Base-by-base conservation (phyloP, 2,888 invertebrate species). In the Cosmia trapezina region DNA sequence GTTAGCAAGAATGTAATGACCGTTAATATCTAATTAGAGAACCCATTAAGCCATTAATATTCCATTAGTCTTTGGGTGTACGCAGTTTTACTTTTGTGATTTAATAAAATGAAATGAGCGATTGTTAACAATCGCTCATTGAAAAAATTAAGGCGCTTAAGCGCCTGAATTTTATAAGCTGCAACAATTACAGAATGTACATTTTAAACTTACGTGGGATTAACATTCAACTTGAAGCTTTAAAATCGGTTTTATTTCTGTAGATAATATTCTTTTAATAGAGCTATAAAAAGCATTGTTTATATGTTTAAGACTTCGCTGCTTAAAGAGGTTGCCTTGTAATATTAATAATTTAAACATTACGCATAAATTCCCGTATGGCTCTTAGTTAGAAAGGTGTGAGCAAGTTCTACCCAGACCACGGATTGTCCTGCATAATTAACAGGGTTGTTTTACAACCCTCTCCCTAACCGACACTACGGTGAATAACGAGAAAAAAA, bases 391-490 rank as follows among this genome's bases (percentile, higher is more conserved):
- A 56, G 73, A 72, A 78, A 69, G 70, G 59, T 76, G 83, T 72
- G 45, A 70, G 76, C 72, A 65, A 76, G 51, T 76, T 75, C 51
- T 51, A 69, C 79, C 69, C 68, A 77, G 60, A 74, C 74, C 77
- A 75, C 68, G 65, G 76, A 74, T 82, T 83, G 78, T 62, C 70
- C 64, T 83, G 74, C 63, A 83, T 83, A 78, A 79, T 78, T 74
- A 65, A 83, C 68, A 45, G 37, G 60, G 28, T 63, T 69, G 49
- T 72, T 69, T 71, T 68, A 64, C 66, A 63, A 57, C 63, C 56
- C 51, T 33, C 61, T n/a, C 54, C 33, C 54, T 53, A 57, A 77
- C 59, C 49, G 54, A 47, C 62, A 63, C 28, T 53, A 62, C 22
- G 43, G 28, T 41, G 59, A 73, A 68, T 64, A 74, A 69, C 63